Evolutionary conservation across 2,888 invertebrate genomes (phyloP), one percentile per base, ranked within the genome.

Genomic region (Volucella zonaria): DNA sequence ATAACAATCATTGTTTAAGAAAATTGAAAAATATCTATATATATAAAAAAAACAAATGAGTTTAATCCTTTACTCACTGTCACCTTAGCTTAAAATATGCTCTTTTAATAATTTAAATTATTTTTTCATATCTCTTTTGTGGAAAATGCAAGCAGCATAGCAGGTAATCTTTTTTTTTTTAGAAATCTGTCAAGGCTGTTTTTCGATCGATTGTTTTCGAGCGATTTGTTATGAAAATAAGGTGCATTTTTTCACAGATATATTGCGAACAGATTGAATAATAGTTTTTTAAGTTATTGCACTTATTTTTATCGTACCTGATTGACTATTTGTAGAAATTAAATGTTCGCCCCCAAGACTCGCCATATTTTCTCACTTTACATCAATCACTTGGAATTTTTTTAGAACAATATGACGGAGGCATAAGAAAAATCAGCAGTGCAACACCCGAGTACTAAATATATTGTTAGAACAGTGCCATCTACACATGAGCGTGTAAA

Each of bases 261-360:
- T 38, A 15, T 78, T 73, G 38, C 31, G 14, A 23, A 11, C 9
- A 47, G 38, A 47, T 64, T 66, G 71, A 76, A 79, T 61, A 64
- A 74, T 59, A 38, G 18, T n/a, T 88, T 89, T 89, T 73, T 88
- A 89, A 78, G 66, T 70, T 87, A 87, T 87, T 77, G 80, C 82
- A 86, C 68, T 71, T 87, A 87, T 89, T 89, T 82, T 87, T 89
- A 88, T 88, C 89, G 88, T 92, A 92, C 92, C 92, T 92, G 90
- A 89, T 89, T 88, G 88, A 89, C 90, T 90, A 90, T 90, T 91
- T 89, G 90, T 88, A 89, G 89, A 90, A 91, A 91, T 91, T 90
- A 91, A 90, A 89, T 91, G 90, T 90, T 92, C 91, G 89, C 91
- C 92, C 89, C 90, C 92, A 90, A 92, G 89, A 91, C 92, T 92